phyloP scores from a whole-genome alignment of 2,797 vertebrate genomes.

The Macrochelys suwanniensis region DNA sequence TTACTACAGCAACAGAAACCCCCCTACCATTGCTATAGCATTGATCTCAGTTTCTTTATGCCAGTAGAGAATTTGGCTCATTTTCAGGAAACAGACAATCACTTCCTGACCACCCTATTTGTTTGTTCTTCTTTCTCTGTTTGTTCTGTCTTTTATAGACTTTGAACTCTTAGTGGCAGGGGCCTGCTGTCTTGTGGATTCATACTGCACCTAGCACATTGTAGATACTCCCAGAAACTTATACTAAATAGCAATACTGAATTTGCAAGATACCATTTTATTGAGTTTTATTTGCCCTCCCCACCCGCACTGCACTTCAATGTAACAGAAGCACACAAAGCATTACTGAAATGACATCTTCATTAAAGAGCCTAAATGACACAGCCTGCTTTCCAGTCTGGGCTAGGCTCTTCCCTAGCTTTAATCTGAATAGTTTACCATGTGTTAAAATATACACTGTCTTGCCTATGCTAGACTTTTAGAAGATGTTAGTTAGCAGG shows the following conservation, averaged over 20 bases:
- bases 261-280: conserved; percentile 31
- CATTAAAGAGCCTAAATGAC: background rate
- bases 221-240: conserved; percentile 1
- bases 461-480: background rate
- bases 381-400: background rate
- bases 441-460: background rate
- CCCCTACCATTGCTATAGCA: background rate
- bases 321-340: background rate
- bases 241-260: background rate
- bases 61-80: conserved; percentile 64
- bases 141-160: background rate
- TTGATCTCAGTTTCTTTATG: conserved; percentile 45
- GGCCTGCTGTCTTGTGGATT: background rate
- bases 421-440: background rate
- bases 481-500: background rate
- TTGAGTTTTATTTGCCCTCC: conserved; percentile 35
- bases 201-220: background rate
- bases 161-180: background rate
- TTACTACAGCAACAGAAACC: no score
- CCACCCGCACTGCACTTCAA: background rate
- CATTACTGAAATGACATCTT: background rate
- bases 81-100: conserved; percentile 57
- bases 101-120: conserved; percentile 34
- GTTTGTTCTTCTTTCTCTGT: background rate
- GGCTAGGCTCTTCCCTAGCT: background rate